Base-by-base conservation (phyloP, 2,797 vertebrate species). In the Pseudomugil gertrudae region DNA sequence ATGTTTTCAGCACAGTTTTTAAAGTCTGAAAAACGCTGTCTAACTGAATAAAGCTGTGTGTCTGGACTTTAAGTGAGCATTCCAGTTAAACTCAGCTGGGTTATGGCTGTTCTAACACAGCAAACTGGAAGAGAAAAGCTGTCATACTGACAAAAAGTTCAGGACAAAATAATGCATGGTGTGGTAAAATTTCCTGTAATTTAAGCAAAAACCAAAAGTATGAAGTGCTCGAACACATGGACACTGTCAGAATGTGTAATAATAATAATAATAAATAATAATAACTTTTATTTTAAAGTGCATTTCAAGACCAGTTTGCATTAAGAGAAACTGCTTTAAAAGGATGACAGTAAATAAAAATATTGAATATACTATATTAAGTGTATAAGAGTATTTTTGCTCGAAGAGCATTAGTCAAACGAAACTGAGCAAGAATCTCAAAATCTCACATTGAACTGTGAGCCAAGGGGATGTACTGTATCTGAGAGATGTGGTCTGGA, bases 401-500 rank as follows among this genome's bases (percentile, higher is more conserved):
- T n/a, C 9, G 17, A n/a, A 14, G 24, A 11, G 48, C 6, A 15
- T 15, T 26, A 6, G 40, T n/a, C 40, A 43, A 43, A 43, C 17
- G 7, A n/a, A 43, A 19, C 17, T 43, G 40, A 43, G 40, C 19
- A 43, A n/a, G 40, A 43, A 43, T 19, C 40, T n/a, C 19, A 43
- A 43, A 43, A 43, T 43, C 19, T 43, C 17, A 5, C 40, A n/a
- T 43, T 43, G 13, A 43, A 43, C 40, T 43, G 19, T 19, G 40
- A 43, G 40, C 40, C 40, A 43, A 17, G 19, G 40, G 40, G 40
- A 43, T n/a, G 40, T 43, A 43, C 19, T 7, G 33, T 51, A 52
- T 38, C 54, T 36, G 72, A 62, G 35, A 72, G 57, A 74, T 72
- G 29, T 36, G 55, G 55, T 53, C 30, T 61, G 32, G 29, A 45